Evolutionary conservation across 2,113 vertebrate species (phyloP), one percentile per base, ranked within the genome.

Genomic region (Beaufortia kweichowensis): DNA sequence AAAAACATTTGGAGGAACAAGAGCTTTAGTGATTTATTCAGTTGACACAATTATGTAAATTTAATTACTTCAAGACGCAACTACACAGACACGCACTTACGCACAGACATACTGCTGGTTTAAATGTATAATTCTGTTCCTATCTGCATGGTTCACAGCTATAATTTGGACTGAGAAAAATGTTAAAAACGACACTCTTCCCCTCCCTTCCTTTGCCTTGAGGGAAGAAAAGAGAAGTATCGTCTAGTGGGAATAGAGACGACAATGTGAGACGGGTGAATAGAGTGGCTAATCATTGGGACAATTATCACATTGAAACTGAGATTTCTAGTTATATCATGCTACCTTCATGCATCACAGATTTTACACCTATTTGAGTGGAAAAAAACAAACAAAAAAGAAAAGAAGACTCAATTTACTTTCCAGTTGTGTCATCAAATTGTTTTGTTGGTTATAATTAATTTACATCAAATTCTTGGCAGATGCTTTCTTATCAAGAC

Each of bases 161-260:
- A 74, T 61, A 74, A 74, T 74, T 74, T 61, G 57, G 71, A 74
- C 71, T 74, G 35, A 61, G 71, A 74, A 74, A 74, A 74, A 74
- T 74, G 55, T 74, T 21, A 74, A 74, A 74, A 74, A 39, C 35
- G 57, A 78, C 67, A 62, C 28, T 19, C 46, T 39, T 35, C 60
- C 59, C 63, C 60, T 66, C 53, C 50, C 23, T 31, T 65, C 50
- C 48, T 78, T 29, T 56, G 61, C 77, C 67, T 46, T 23, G 48
- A 73, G 68, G 61, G 50, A 57, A 65, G 63, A 66, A 56, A 56
- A 31, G 39, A 50, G 31, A 21, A 50, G 68, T 64, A 24, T 61
- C 33, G 61, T 61, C 39, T 35, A 48, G 53, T 62, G 57, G 39
- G 71, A 68, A 50, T 48, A 46, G 24, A 77, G 66, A 69, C 10